Base-by-base conservation (phyloP, 2,797 vertebrate genomes). In the Jordanella pulchra region DNA sequence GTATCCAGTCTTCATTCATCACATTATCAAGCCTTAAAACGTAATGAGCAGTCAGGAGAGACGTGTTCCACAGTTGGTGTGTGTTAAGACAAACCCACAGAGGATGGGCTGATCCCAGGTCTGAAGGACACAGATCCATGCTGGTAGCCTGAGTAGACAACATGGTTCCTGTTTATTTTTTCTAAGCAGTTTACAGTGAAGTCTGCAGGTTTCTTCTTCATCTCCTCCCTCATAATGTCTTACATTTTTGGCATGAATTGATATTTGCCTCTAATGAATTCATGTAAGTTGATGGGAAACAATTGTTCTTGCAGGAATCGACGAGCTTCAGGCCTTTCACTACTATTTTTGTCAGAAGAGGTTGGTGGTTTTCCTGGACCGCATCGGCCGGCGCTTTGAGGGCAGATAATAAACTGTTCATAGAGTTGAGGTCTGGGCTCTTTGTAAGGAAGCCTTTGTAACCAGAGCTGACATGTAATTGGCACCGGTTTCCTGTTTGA, bases 1-100 rank as follows among this genome's bases (percentile, higher is more conserved):
- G 1, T 14, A 3, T 14, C 13, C 50, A 69, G 65, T 47, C 68
- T 80, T 75, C 83, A 80, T 84, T 74, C 80, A 79, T 86, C 87
- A 80, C 61, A 18, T 71, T 82, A 85, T 87, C 64, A 42, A 58
- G 69, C 50, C 28, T 44, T 64, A 76, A 78, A 63, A 39, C 72
- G 44, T 55, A 75, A 67, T 1, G 72, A 78, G 67, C 81, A 56
- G 72, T 78, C 77, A 73, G 54, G 51, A 69, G 25, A 78, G 73
- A 79, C 68, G 67, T 63, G 60, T 25, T 42, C 42, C 25, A 42
- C 39, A 1, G 10, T 14, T 12, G 58, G 18, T 61, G 21, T 11
- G 7, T 7, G 12, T 7, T 0, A 35, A 63, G 60, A 23, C 35
- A n/a, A 14, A 42, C 13, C 5, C 5, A 25, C 35, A 15, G n/a